Conservation (phyloP, 2,797 vertebrate genomes). For the Champsocephalus esox region DNA sequence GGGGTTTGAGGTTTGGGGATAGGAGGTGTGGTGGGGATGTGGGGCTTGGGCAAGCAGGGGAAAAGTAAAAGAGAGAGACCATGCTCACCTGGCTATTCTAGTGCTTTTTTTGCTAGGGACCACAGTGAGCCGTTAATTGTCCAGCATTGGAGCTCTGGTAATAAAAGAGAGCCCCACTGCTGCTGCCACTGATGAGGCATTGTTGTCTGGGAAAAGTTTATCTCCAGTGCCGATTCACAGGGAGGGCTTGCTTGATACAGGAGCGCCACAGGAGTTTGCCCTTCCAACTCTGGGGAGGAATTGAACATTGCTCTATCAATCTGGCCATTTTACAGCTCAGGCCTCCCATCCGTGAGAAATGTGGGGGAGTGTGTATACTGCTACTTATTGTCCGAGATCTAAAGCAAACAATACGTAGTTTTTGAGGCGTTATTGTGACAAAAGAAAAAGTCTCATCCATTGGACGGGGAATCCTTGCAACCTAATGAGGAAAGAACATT, state of each 20-base stretch:
- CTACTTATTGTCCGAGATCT: slow-evolving; percentile 73
- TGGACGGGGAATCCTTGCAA: slow-evolving; percentile 28
- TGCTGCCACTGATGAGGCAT: slow-evolving; percentile 79
- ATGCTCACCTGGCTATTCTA: slow-evolving; percentile 69
- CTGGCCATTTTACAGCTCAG: slow-evolving; percentile 81
- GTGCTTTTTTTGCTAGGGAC: slow-evolving; percentile 56
- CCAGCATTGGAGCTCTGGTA: slow-evolving; percentile 63
- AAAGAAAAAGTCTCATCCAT: slow-evolving; percentile 27
- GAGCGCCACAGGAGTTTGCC: slow-evolving; percentile 78
- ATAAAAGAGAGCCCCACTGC: slow-evolving; percentile 76
- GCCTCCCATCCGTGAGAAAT: slow-evolving; percentile 80
- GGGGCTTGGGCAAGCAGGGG: slow-evolving; percentile 9
- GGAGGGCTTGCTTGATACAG: slow-evolving; percentile 77
- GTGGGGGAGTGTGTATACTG: slow-evolving; percentile 83
- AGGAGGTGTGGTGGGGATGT: slow-evolving; percentile 19
- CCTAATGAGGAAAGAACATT: slow-evolving; percentile 40
- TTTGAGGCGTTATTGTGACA: slow-evolving; percentile 38
- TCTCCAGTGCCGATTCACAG: slow-evolving; percentile 77
- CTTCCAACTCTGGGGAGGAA: slow-evolving; percentile 81
- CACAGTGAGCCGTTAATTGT: slow-evolving; percentile 83
- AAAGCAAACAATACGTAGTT: slow-evolving; percentile 64
- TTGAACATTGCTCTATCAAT: slow-evolving; percentile 84
- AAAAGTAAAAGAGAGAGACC: slow-evolving; percentile 43
- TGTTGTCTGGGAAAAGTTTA: slow-evolving; percentile 79
- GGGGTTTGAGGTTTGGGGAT: slow-evolving; percentile 50